Conservation (phyloP, 2,113 vertebrate species). For the Pterocles burchelli region DNA sequence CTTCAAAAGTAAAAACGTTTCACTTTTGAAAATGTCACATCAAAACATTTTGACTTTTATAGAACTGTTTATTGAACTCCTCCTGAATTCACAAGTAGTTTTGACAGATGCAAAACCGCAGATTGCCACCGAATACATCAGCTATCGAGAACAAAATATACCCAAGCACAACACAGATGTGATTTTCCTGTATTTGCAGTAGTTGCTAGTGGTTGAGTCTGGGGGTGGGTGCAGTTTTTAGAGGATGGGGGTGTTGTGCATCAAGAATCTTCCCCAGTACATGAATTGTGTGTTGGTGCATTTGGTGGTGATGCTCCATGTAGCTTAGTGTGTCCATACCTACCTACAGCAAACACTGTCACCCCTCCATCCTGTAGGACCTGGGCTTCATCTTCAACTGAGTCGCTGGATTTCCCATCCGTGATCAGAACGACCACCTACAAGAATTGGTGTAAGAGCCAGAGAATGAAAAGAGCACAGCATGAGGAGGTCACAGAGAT, state of each 20-base stretch:
- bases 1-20: not conserved
- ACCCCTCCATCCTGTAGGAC: conserved; percentile 79
- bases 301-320: not conserved
- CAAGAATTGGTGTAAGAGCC: not conserved
- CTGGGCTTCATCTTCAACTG: conserved; percentile 69
- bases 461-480: not conserved
- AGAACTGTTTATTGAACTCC: not conserved
- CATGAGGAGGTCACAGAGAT: not conserved
- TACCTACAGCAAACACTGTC: conserved; percentile 87
- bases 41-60: not conserved
- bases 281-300: fast-evolving
- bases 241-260: fast-evolving
- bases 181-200: not conserved
- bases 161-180: not conserved
- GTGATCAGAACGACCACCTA: conserved; percentile 85
- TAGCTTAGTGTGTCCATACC: not conserved
- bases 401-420: conserved; percentile 80
- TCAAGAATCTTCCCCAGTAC: not conserved
- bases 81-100: not conserved
- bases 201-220: not conserved
- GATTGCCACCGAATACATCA: not conserved
- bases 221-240: not conserved
- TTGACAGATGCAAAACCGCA: not conserved
- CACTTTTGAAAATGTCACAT: not conserved
- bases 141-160: not conserved